Percentiles rank a stretch among this genome's conserved stretches.
Evolutionary conservation across 2,797 vertebrate genomes (phyloP).

Genomic region (Apogon hyalosoma): DNA sequence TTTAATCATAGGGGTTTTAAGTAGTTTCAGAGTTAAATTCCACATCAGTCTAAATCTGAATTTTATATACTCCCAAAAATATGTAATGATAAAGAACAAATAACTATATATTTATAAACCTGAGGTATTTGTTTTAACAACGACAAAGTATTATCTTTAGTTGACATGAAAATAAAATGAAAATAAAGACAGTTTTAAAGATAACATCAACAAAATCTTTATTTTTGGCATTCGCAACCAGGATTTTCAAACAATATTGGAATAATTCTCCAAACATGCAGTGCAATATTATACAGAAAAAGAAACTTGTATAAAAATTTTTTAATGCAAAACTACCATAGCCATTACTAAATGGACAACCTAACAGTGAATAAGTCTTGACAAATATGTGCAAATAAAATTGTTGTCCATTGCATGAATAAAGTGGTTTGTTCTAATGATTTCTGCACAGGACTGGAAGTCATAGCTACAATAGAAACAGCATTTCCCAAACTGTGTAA

Average conservation of each 20-base stretch:
- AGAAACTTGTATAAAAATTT: slow-evolving; percentile 18
- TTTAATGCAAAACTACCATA: slow-evolving; percentile 18
- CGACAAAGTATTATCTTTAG: not conserved
- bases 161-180: not conserved
- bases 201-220: slow-evolving; percentile 27
- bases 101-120: too few species aligned
- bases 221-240: slow-evolving; percentile 39
- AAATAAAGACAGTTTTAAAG: not conserved
- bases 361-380: slow-evolving; percentile 18
- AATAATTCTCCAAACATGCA: slow-evolving; percentile 59
- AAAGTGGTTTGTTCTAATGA: not conserved
- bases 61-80: too few species aligned
- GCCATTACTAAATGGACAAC: slow-evolving; percentile 32
- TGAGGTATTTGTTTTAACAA: slow-evolving; percentile 1
- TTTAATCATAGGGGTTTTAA: too few species aligned
- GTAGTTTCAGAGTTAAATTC: too few species aligned
- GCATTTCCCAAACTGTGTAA: not conserved
- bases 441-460: slow-evolving; percentile 14
- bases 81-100: too few species aligned
- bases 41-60: too few species aligned
- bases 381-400: slow-evolving; percentile 36
- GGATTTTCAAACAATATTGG: slow-evolving; percentile 28
- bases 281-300: slow-evolving; percentile 28
- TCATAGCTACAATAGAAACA: slow-evolving; percentile 7
- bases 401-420: slow-evolving; percentile 12